Conservation (phyloP, 2,113 vertebrate species). For the Lepidothrix coronata region DNA sequence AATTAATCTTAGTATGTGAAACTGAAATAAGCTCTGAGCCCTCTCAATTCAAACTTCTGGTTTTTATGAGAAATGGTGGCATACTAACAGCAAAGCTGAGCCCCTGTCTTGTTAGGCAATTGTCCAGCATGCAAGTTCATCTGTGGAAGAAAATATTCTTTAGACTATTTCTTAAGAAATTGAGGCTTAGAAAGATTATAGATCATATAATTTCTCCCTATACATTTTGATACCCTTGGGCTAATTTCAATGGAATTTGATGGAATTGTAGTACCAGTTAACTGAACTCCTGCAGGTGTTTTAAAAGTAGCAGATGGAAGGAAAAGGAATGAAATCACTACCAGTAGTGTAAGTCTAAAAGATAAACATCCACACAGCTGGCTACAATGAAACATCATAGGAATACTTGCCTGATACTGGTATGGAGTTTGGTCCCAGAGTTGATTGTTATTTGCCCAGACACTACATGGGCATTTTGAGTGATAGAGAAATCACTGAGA, state of each 20-base stretch:
- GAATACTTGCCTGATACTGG: neutral
- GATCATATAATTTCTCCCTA: neutral
- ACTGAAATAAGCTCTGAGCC: neutral
- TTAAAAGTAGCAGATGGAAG: neutral
- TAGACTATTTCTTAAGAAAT: neutral
- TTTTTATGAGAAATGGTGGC: neutral
- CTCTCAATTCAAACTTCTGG: neutral
- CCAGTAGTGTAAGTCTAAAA: neutral
- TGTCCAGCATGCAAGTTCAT: neutral
- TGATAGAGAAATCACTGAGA: neutral
- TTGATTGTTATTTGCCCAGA: neutral
- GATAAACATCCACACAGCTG: neutral
- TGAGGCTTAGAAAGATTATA: neutral
- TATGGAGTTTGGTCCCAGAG: neutral
- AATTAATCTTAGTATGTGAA: constrained; percentile 42
- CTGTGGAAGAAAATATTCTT: neutral
- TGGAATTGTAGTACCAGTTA: neutral
- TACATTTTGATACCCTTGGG: neutral
- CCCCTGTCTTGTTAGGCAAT: neutral
- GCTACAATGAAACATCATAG: neutral
- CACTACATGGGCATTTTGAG: neutral
- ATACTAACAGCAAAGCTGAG: neutral
- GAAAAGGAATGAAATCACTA: neutral
- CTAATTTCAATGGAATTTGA: neutral
- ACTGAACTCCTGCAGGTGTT: neutral